Conservation (phyloP, 92 coral and sea anemone species). For the Muricea muricata region DNA sequence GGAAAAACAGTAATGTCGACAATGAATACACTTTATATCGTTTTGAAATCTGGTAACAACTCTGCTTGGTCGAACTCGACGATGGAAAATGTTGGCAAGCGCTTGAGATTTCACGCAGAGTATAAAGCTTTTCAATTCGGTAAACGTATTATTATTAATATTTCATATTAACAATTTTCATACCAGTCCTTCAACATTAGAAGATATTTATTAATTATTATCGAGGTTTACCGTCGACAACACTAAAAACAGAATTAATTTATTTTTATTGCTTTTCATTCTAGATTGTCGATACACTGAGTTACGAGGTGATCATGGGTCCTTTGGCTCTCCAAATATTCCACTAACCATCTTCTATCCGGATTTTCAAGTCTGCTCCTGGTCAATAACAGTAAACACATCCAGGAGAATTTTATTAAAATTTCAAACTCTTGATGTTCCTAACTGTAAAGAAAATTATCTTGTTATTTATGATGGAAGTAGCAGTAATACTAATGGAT, state of each 20-base stretch:
- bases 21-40: background rate
- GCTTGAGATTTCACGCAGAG: conserved; percentile 6
- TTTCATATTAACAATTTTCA: too few species aligned
- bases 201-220: too few species aligned
- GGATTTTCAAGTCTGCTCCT: conserved; percentile 54
- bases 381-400: conserved; percentile 40
- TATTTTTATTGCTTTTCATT: background rate
- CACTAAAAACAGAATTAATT: too few species aligned
- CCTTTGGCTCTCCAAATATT: background rate
- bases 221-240: too few species aligned
- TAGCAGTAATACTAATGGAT: background rate
- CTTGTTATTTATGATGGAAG: conserved; percentile 23
- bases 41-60: conserved; percentile 29
- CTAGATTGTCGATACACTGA: conserved; percentile 22
- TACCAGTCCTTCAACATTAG: too few species aligned
- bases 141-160: too few species aligned
- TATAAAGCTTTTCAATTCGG: background rate
- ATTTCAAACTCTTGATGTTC: background rate
- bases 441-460: conserved; percentile 26
- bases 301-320: background rate
- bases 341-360: conserved; percentile 23
- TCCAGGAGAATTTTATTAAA: background rate
- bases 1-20: background rate
- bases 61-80: background rate
- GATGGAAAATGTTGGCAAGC: too few species aligned